These are phyloP conservation scores for Meandrusa payeni DNA, from an alignment of 2,888 invertebrate species.

Conservation along the genomic window DNA sequence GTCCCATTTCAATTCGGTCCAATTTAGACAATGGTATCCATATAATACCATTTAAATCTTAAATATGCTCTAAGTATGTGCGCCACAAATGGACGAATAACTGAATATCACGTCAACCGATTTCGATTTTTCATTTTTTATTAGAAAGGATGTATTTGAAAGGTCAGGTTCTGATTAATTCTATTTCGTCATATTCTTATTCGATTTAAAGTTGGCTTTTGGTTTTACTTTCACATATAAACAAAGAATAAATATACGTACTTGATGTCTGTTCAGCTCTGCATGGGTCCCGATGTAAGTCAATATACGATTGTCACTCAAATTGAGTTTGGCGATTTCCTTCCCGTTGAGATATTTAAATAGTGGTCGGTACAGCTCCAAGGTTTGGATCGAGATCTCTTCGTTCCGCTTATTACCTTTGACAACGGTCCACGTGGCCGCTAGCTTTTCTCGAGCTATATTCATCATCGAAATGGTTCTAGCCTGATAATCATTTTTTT, in stretches of 20 bases:
- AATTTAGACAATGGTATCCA: no score
- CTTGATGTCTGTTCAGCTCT: constrained; percentile 64
- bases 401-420: constrained; percentile 36
- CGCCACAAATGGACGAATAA: no score
- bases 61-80: no score
- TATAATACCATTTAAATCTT: no score
- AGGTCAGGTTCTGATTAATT: no score
- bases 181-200: no score
- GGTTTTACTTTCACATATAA: no score
- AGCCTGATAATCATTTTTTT: constrained; percentile 52
- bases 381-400: constrained; percentile 40
- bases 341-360: constrained; percentile 62
- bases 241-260: constrained; percentile 25
- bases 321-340: constrained; percentile 61
- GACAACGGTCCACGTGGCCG: constrained; percentile 57
- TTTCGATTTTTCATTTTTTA: no score
- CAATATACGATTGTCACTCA: constrained; percentile 52
- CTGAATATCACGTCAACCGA: no score
- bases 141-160: no score
- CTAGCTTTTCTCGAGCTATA: constrained; percentile 56
- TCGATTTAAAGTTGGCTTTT: no score
- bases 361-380: constrained; percentile 60
- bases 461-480: constrained; percentile 70
- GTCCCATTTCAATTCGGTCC: no score
- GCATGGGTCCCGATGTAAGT: constrained; percentile 63